Conservation (phyloP, 2,888 invertebrate species). For the Chelonus formosanus region DNA sequence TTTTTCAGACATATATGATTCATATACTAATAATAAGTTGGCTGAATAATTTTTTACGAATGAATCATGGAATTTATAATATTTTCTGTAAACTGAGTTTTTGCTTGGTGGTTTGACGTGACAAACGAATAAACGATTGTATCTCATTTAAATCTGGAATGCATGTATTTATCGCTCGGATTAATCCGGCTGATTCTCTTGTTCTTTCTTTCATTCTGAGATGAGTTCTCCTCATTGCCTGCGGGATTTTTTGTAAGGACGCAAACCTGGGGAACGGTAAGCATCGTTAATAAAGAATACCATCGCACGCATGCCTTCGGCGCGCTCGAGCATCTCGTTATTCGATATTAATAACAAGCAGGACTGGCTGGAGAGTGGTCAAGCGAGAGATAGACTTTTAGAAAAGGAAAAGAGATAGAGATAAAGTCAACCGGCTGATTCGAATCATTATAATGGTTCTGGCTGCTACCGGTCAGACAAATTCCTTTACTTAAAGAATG, state of each 20-base stretch:
- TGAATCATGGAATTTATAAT: conserved; percentile 16
- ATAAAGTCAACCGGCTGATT: conserved; percentile 45
- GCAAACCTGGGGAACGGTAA: conserved; percentile 44
- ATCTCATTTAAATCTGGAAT: conserved; percentile 28
- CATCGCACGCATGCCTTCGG: conserved; percentile 56
- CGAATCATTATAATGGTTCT: conserved; percentile 62
- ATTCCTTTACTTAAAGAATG: conserved; percentile 35
- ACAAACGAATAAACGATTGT: conserved; percentile 29
- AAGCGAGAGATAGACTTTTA: conserved; percentile 32
- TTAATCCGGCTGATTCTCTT: conserved; percentile 21
- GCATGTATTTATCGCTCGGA: conserved; percentile 27
- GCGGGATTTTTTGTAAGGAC: conserved; percentile 38
- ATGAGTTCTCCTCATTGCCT: neutral
- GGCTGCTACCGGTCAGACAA: conserved; percentile 47
- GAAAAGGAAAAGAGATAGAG: conserved; percentile 17
- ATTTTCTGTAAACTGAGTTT: neutral
- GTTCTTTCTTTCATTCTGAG: conserved; percentile 14
- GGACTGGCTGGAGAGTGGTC: conserved; percentile 29
- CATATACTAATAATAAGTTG: conserved; percentile 12
- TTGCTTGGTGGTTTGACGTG: neutral
- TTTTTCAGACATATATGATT: conserved; percentile 33
- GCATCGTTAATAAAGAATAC: conserved; percentile 64
- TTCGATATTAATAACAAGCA: conserved; percentile 64
- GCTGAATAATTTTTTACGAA: conserved; percentile 3
- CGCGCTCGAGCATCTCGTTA: conserved; percentile 59